phyloP scores from a whole-genome alignment of 2,113 vertebrate species.

The Crypturellus undulatus region DNA sequence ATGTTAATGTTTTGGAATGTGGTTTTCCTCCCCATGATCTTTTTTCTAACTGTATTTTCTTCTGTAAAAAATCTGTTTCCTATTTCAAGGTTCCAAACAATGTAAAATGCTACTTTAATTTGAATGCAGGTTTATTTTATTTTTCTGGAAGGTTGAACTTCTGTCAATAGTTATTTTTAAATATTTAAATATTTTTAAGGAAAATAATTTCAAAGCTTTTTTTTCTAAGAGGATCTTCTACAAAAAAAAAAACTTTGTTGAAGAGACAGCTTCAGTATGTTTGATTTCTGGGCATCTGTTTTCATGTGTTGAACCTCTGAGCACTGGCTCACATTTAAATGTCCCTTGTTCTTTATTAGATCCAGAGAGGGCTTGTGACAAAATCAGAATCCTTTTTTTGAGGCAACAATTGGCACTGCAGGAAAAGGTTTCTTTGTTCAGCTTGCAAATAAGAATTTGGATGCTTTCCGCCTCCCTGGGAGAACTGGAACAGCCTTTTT shows the following conservation, averaged over 20 bases:
- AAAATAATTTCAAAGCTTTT: background rate
- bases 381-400: background rate
- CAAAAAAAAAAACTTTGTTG: background rate
- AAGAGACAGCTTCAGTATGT: background rate
- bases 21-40: background rate
- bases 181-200: background rate
- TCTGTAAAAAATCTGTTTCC: background rate
- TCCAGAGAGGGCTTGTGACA: background rate
- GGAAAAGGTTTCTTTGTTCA: background rate
- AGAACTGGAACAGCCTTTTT: background rate
- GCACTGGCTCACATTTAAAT: background rate
- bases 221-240: background rate
- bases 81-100: background rate
- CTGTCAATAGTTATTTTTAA: background rate
- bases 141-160: background rate
- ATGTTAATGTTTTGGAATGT: background rate
- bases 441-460: constrained; percentile 12
- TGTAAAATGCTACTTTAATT: background rate
- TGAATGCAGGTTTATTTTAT: background rate
- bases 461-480: background rate
- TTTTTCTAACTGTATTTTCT: background rate
- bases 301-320: constrained; percentile 18
- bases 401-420: background rate
- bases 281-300: constrained; percentile 4
- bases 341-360: constrained; percentile 2